phyloP scores from a whole-genome alignment of 2,888 invertebrate species.

The Philopedon plagiatum region DNA sequence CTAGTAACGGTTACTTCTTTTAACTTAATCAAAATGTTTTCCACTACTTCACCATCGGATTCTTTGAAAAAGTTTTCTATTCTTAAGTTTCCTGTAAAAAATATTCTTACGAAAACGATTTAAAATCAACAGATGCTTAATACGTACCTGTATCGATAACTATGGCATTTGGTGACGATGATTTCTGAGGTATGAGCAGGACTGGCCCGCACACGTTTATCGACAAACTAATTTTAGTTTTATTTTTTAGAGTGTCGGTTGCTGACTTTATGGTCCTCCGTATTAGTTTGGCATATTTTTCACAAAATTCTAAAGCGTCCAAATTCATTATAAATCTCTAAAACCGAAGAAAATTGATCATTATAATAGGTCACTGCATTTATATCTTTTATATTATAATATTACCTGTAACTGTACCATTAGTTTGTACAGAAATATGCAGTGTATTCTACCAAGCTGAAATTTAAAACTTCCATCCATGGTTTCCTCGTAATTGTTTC shows the following conservation, averaged over 20 bases:
- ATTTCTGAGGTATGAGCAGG: slow-evolving; percentile 83
- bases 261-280: slow-evolving; percentile 57
- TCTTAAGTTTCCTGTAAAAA: slow-evolving; percentile 76
- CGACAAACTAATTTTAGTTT: slow-evolving; percentile 64
- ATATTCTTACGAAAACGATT: not conserved
- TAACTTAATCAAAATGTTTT: slow-evolving; percentile 80
- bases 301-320: slow-evolving; percentile 62
- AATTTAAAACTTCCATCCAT: slow-evolving; percentile 81
- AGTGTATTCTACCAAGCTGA: slow-evolving; percentile 80
- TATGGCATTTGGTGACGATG: slow-evolving; percentile 82
- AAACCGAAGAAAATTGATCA: no score
- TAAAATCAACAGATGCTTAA: not conserved
- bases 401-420: slow-evolving; percentile 77
- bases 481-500: slow-evolving; percentile 68
- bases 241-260: slow-evolving; percentile 64
- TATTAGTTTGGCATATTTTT: slow-evolving; percentile 55
- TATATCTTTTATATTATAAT: not conserved
- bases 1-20: slow-evolving; percentile 78
- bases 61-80: slow-evolving; percentile 84
- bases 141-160: slow-evolving; percentile 79
- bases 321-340: slow-evolving; percentile 65
- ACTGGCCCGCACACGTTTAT: slow-evolving; percentile 77
- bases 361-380: no score
- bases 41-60: slow-evolving; percentile 66
- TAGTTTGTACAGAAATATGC: slow-evolving; percentile 78